Evolutionary conservation across 2,888 invertebrate species (phyloP), one percentile per base, ranked within the genome.

Genomic region (Meiosimyza decipiens): DNA sequence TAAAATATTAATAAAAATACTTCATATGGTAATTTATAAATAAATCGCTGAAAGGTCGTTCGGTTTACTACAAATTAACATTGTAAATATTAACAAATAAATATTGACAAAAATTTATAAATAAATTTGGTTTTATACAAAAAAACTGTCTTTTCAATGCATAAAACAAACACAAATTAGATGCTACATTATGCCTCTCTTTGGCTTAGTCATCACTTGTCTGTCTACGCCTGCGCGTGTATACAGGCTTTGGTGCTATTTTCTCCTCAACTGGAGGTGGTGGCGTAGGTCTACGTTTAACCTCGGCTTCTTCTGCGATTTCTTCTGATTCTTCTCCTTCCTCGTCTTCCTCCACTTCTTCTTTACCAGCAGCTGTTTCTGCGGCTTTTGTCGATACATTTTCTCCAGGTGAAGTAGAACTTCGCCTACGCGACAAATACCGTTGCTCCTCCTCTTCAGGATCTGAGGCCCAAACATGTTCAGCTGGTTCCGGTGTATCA

Each of bases 391-490:
- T 72, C 5, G 63, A 18, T 11, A 49, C 11, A 15, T 15, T 52
- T 5, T 22, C 52, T 64, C 50, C 54, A 5, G 59, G 66, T 40
- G 57, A 51, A 28, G 75, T 68, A 22, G 78, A 79, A 74, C 77
- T 77, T 57, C 71, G 79, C 65, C 74, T 72, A 70, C 59, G 78
- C 7, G 73, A 67, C 60, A 80, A 71, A 72, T 78, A 79, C 69
- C 80, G 80, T 33, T 79, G 77, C 33, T 82, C 83, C 65, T 83
- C 82, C 16, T 83, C 80, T 70, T 85, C 84, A 1, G 80, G 73
- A 55, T 82, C 83, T 57, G 79, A 77, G 16, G 77, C 88, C 90
- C 90, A 90, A 79, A 89, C 88, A 51, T 89, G 88, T 12, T 88
- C 81, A 70, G 88, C 71, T 49, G 82, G 80, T 55, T 83, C 82